These are phyloP conservation scores for Etheostoma nigrum DNA, from an alignment of 2,797 vertebrate species.

Conservation along the genomic window DNA sequence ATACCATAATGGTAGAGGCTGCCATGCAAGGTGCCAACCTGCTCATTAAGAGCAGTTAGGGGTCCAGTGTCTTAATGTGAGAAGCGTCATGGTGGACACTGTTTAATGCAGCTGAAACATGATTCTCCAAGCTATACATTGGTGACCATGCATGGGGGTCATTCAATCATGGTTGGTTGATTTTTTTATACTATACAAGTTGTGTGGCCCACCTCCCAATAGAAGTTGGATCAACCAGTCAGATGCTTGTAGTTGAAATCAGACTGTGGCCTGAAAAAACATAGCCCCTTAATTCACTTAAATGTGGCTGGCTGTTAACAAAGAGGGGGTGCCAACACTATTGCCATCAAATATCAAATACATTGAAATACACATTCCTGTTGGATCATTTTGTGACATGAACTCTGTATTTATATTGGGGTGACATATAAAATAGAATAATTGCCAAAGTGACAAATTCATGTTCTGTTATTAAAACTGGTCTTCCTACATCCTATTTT, in stretches of 20 bases:
- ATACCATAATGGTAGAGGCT: no score
- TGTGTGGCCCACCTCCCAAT: background rate
- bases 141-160: background rate
- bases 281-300: no score
- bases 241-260: no score
- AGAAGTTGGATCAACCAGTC: background rate
- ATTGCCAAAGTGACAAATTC: background rate
- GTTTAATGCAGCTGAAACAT: no score
- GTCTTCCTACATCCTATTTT: background rate
- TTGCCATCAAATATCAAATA: no score
- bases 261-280: no score
- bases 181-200: background rate
- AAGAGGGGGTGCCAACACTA: background rate
- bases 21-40: no score
- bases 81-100: no score
- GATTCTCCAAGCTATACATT: background rate
- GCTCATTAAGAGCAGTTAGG: no score
- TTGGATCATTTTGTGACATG: no score
- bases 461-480: background rate
- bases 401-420: background rate
- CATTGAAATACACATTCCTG: no score
- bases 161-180: background rate
- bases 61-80: no score
- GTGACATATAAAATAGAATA: background rate
- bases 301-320: background rate